phyloP scores from a whole-genome alignment of 2,888 invertebrate genomes.

The Epistrophe eligans region DNA sequence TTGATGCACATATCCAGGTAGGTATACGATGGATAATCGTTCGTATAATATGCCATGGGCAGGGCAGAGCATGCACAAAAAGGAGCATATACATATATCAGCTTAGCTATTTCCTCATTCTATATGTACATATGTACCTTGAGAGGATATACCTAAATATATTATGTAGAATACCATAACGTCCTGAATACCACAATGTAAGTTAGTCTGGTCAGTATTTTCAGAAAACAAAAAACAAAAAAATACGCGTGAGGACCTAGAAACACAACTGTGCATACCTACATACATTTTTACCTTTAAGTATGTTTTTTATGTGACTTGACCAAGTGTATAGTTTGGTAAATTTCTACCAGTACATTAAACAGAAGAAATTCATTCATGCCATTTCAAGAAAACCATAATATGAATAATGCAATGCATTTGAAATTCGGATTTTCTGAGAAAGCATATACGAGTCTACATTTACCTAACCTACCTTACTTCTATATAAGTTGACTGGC shows the following conservation, averaged over 20 bases:
- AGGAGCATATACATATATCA: slow-evolving; percentile 27
- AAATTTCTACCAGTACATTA: slow-evolving; percentile 11
- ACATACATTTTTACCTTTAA: background rate
- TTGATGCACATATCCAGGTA: slow-evolving; percentile 20
- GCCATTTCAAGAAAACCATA: slow-evolving; percentile 23
- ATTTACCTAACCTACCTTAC: background rate
- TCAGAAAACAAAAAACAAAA: background rate
- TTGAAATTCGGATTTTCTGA: slow-evolving; percentile 18
- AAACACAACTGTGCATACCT: background rate
- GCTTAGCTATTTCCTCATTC: slow-evolving; percentile 36
- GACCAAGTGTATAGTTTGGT: slow-evolving; percentile 1
- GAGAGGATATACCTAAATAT: background rate
- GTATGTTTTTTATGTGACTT: background rate
- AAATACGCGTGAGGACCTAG: background rate
- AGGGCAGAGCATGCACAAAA: slow-evolving; percentile 47
- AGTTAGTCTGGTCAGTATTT: background rate
- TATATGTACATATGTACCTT: slow-evolving; percentile 1
- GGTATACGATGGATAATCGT: slow-evolving; percentile 53
- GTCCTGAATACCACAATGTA: background rate
- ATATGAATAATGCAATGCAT: slow-evolving; percentile 56
- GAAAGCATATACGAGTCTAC: background rate
- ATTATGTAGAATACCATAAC: background rate
- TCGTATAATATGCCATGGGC: slow-evolving; percentile 57
- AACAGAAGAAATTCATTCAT: slow-evolving; percentile 32
- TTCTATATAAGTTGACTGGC: background rate